These are phyloP conservation scores for Danio kyathit DNA, from an alignment of 2,797 vertebrate species.

Conservation along the genomic window DNA sequence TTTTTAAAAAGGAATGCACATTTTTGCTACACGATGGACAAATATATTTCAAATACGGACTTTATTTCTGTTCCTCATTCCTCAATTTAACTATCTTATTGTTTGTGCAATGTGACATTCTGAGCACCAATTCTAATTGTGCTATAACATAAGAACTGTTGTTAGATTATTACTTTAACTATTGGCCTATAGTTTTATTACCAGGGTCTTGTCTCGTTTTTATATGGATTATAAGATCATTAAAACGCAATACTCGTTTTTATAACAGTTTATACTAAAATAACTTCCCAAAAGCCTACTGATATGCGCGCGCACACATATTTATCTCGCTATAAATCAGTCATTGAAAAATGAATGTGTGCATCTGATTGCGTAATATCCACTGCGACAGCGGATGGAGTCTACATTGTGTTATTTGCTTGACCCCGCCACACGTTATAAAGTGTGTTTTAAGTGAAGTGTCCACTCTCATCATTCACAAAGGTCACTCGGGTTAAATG, in stretches of 20 bases:
- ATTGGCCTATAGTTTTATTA: neutral
- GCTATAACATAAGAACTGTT: neutral
- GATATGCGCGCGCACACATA: neutral
- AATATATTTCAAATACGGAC: neutral
- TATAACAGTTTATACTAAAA: neutral
- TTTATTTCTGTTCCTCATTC: neutral
- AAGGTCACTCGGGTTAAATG: conserved; percentile 61
- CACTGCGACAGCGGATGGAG: neutral
- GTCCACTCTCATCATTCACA: conserved; percentile 58
- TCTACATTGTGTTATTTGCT: conserved; percentile 29
- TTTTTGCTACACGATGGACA: neutral
- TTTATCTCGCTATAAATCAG: neutral
- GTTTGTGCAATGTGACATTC: neutral
- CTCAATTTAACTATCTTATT: neutral
- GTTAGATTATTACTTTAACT: neutral
- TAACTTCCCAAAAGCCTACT: neutral
- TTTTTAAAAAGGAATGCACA: too few species aligned
- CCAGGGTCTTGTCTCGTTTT: neutral
- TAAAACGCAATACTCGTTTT: neutral
- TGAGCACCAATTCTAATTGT: neutral
- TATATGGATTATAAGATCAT: too few species aligned
- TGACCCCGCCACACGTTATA: conserved; percentile 57
- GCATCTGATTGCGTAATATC: neutral
- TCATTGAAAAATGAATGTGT: neutral
- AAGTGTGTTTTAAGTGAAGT: conserved; percentile 59